Base-by-base conservation (phyloP, 2,797 vertebrate genomes). In the Muscicapa comitata region DNA sequence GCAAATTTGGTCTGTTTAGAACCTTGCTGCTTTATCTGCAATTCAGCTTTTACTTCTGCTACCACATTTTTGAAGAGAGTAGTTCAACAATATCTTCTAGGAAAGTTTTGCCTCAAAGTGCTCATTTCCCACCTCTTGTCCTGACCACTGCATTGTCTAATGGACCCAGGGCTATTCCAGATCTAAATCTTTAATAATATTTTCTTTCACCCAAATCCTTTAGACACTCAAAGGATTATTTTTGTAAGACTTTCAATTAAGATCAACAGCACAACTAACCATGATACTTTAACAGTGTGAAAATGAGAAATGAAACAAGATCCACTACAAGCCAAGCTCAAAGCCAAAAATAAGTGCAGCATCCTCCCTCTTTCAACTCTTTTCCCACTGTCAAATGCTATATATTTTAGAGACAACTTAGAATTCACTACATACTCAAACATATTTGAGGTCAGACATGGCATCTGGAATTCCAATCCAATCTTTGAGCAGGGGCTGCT, bases 391-490 rank as follows among this genome's bases (percentile, higher is more conserved):
- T 20, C 31, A 55, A 51, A 24, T 7, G 9, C 12, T 12, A 25
- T 2, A 3, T 13, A 51, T 38, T 58, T 73, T 25, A 54, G 38
- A 50, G 21, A 13, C 2, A 42, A 53, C 5, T n/a, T 14, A 47
- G 13, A 57, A 51, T 1, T 33, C 7, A 21, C n/a, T 33, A 13
- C 2, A 13, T 3, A 12, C 1, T 43, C 10, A 51, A 33, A 31
- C 4, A 9, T 7, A 29, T 1, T 4, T 63, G 14, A 35, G 12
- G 37, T 3, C 50, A 24, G 17, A 66, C 1, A 0, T 21, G 33
- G 14, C 16, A 66, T 4, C 28, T 55, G 21, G 5, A 73, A 4
- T 13, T 40, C 53, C 23, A 65, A 2, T 24, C 15, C 10, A 12
- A 1, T 8, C 45, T 45, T 8, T 7, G 18, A 57, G 38, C 20